A percentile compares a stretch with the other conserved stretches of the same genome.
Evolutionary conservation across 2,797 vertebrate species (phyloP).

Genomic region (Takifugu ocellatus): DNA sequence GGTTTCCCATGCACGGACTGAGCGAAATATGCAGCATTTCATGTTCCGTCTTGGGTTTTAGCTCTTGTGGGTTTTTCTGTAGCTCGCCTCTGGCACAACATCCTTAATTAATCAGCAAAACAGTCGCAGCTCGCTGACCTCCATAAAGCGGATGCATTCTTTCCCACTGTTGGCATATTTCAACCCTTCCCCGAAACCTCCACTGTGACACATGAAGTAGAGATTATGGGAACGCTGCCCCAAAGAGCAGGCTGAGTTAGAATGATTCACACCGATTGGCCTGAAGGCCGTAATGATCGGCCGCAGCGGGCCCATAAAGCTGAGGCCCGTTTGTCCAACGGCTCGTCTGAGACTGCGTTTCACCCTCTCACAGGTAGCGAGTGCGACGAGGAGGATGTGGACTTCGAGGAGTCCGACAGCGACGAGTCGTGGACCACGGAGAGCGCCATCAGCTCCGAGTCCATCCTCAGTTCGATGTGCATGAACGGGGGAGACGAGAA

Average conservation of each 20-base stretch:
- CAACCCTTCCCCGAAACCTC: slow-evolving; percentile 20
- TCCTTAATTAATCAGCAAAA: slow-evolving; percentile 40
- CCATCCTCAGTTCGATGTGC: slow-evolving; percentile 98
- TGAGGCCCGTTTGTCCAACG: slow-evolving; percentile 4
- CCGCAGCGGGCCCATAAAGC: slow-evolving; percentile 9
- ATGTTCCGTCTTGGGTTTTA: slow-evolving; percentile 32
- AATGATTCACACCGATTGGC: slow-evolving; percentile 12
- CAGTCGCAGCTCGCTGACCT: slow-evolving; percentile 43
- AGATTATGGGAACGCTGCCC: slow-evolving; percentile 38
- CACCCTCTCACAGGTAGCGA: slow-evolving; percentile 83
- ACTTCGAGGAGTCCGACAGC: slow-evolving; percentile 98
- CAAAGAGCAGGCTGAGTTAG: slow-evolving; percentile 18
- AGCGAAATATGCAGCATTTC: slow-evolving; percentile 17
- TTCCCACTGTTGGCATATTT: slow-evolving; percentile 56
- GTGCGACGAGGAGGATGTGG: slow-evolving; percentile 96
- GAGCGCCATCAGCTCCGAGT: slow-evolving; percentile 98
- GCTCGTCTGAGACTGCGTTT: slow-evolving; percentile 4
- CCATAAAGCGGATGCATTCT: slow-evolving; percentile 45
- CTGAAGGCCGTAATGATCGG: not conserved
- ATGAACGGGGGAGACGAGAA: slow-evolving; percentile 99
- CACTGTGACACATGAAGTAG: slow-evolving; percentile 9
- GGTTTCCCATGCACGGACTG: slow-evolving; percentile 30
- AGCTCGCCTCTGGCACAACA: slow-evolving; percentile 16
- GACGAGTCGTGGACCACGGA: slow-evolving; percentile 99
- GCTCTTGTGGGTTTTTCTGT: slow-evolving; percentile 41